These are phyloP conservation scores for Planiliza haematocheilus DNA, from an alignment of 2,113 vertebrate genomes.

Conservation along the genomic window DNA sequence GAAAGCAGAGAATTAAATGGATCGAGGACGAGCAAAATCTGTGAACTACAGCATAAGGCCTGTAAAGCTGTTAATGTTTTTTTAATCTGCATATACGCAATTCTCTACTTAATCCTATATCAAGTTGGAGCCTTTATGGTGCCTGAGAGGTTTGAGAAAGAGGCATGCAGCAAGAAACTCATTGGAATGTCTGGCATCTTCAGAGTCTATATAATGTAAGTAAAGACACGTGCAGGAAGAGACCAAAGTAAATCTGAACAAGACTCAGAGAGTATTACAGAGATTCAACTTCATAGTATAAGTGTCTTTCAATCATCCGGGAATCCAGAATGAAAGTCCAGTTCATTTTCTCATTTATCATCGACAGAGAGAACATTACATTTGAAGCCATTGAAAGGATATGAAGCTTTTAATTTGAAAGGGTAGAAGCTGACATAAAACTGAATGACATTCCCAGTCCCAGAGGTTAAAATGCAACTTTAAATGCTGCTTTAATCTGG, in stretches of 20 bases:
- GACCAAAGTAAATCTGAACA: conserved; percentile 17
- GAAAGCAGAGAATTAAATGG: conserved; percentile 8
- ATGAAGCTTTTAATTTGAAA: too few species aligned
- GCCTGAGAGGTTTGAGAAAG: conserved; percentile 16
- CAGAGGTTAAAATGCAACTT: too few species aligned
- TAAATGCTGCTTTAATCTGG: too few species aligned
- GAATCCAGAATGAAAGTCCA: background rate
- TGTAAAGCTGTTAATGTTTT: conserved; percentile 37
- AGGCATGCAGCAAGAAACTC: conserved; percentile 2
- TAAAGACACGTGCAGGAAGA: conserved; percentile 20
- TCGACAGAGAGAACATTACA: background rate
- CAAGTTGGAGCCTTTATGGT: conserved; percentile 34
- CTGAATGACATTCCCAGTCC: too few species aligned
- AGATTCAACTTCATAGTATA: background rate
- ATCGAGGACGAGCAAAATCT: conserved; percentile 33
- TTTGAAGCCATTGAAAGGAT: too few species aligned
- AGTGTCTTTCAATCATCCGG: background rate
- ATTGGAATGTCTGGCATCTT: too few species aligned
- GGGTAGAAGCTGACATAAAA: too few species aligned
- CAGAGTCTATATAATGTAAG: background rate
- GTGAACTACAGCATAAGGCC: conserved; percentile 12
- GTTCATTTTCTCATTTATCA: background rate
- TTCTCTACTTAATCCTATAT: conserved; percentile 42
- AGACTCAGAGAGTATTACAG: conserved; percentile 22
- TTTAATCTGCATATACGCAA: conserved; percentile 34